Conservation (phyloP, 2,888 invertebrate species). For the Itoplectis maculator region DNA sequence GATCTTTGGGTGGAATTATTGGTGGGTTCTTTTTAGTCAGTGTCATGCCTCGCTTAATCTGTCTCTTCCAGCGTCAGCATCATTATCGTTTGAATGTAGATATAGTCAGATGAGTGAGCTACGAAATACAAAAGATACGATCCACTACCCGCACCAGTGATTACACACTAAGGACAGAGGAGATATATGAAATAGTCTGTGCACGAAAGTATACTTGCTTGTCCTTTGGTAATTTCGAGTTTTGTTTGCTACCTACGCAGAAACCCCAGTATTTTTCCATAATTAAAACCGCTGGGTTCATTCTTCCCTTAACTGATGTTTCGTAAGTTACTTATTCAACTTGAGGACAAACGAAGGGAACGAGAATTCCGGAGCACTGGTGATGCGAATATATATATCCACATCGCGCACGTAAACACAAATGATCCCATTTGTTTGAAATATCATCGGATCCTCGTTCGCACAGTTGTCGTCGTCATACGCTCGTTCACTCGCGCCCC, state of each 20-base stretch:
- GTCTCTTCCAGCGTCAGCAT: constrained; percentile 38
- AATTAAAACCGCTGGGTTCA: constrained; percentile 15
- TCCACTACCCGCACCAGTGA: background rate
- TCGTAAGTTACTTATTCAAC: constrained; percentile 38
- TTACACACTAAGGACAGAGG: background rate
- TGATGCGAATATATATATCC: background rate
- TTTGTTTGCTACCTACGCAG: constrained; percentile 8
- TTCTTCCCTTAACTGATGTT: constrained; percentile 18
- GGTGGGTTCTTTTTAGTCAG: constrained; percentile 35
- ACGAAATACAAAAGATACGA: background rate
- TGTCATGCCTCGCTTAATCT: constrained; percentile 57
- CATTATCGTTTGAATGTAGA: constrained; percentile 22
- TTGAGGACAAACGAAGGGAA: background rate
- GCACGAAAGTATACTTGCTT: background rate
- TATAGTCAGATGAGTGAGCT: background rate
- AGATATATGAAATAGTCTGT: background rate
- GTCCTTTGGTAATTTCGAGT: constrained; percentile 37
- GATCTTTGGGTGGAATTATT: too few species aligned
- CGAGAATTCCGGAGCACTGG: background rate
- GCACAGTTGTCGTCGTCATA: background rate
- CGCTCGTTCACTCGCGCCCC: background rate
- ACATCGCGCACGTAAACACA: background rate
- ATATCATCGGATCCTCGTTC: background rate
- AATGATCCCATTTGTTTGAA: background rate
- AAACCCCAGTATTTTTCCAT: background rate